phyloP scores from a whole-genome alignment of 2,888 invertebrate species.

The Falcaria lacertinaria region DNA sequence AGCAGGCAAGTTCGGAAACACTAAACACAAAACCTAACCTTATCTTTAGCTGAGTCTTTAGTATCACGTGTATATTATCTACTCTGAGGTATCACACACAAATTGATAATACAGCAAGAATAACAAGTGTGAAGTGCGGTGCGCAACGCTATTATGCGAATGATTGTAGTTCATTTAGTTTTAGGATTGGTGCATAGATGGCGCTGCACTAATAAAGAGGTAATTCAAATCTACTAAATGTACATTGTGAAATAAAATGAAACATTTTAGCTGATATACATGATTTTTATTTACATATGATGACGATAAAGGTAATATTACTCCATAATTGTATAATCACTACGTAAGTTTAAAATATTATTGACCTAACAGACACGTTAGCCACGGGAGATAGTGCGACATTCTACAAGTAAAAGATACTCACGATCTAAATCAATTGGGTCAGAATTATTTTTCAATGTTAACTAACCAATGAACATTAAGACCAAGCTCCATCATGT shows the following conservation, averaged over 20 bases:
- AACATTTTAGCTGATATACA: slow-evolving; percentile 56
- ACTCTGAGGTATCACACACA: too few relatives aligned
- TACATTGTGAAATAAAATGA: slow-evolving; percentile 19
- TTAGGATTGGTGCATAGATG: not conserved
- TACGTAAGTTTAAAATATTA: too few relatives aligned
- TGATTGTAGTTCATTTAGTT: not conserved
- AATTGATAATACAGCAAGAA: too few relatives aligned
- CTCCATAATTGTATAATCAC: slow-evolving; percentile 27
- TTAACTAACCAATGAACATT: too few relatives aligned
- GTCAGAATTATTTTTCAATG: too few relatives aligned
- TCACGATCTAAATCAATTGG: too few relatives aligned
- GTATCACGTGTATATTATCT: too few relatives aligned
- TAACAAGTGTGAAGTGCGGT: not conserved
- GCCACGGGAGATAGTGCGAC: slow-evolving; percentile 25
- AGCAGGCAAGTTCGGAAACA: too few relatives aligned
- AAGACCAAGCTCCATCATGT: too few relatives aligned
- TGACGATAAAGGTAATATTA: slow-evolving; percentile 37
- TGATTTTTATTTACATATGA: slow-evolving; percentile 59
- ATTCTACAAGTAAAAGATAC: too few relatives aligned
- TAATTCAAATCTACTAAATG: slow-evolving; percentile 12
- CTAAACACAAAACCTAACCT: too few relatives aligned
- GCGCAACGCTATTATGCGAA: not conserved
- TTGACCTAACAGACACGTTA: slow-evolving; percentile 40
- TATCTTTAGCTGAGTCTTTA: too few relatives aligned
- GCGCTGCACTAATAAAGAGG: slow-evolving; percentile 6